A percentile compares a stretch with the other conserved stretches of the same genome.
Evolutionary conservation across 2,113 vertebrate genomes (phyloP).

Genomic region (Anarrhichthys ocellatus): DNA sequence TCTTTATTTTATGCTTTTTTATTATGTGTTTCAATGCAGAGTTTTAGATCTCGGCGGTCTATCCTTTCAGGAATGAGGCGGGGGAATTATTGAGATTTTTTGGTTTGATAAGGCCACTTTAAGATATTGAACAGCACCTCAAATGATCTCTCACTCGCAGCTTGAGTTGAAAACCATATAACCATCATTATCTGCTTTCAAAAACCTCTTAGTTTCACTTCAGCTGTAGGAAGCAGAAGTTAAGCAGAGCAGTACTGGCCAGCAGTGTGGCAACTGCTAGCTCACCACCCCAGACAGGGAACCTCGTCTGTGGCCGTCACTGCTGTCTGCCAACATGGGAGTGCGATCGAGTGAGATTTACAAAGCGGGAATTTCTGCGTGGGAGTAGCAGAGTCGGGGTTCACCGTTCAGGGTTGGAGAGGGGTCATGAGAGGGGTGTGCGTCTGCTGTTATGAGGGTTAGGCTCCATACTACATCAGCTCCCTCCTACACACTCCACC

Average conservation of each 20-base stretch:
- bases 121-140: neutral
- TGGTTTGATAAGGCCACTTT: neutral
- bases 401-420: slow-evolving; percentile 12
- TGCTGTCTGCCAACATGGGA: slow-evolving; percentile 13
- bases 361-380: slow-evolving; percentile 22
- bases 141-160: neutral
- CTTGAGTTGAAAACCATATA: neutral
- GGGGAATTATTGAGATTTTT: neutral
- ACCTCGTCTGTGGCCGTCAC: neutral
- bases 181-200: neutral
- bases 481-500: slow-evolving; percentile 59
- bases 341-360: neutral
- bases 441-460: slow-evolving; percentile 16
- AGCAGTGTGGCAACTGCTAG: neutral
- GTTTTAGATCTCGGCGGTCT: neutral
- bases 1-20: neutral
- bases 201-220: slow-evolving; percentile 3
- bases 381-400: slow-evolving; percentile 25
- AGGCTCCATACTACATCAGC: slow-evolving; percentile 29
- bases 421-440: slow-evolving; percentile 18
- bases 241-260: neutral
- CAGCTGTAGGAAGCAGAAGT: slow-evolving; percentile 18
- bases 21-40: neutral
- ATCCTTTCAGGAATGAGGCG: neutral
- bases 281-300: neutral